These are phyloP conservation scores for Pipa parva DNA, from an alignment of 2,113 vertebrate species.

Conservation along the genomic window DNA sequence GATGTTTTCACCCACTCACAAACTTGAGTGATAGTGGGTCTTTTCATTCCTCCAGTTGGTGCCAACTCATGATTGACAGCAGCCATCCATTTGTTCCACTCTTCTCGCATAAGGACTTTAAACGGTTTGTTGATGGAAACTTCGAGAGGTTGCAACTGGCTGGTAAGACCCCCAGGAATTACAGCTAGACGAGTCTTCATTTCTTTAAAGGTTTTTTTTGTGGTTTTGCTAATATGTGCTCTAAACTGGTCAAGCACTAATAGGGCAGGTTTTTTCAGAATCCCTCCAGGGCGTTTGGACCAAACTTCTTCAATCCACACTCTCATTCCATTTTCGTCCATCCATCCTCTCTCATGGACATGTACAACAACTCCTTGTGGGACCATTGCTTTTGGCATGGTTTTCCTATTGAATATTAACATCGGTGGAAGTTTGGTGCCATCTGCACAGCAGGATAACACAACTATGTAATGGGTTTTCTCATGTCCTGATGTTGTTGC, in stretches of 20 bases:
- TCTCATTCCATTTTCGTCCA: conserved; percentile 3
- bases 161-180: not conserved
- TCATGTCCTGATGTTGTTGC: not conserved
- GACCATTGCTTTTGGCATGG: not conserved
- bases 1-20: too few species aligned
- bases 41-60: not conserved
- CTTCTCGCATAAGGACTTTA: too few species aligned
- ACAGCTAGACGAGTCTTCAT: too few species aligned
- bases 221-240: not conserved
- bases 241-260: too few species aligned
- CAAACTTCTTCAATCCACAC: conserved; percentile 4
- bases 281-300: conserved; percentile 4
- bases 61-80: not conserved
- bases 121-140: conserved; percentile 3
- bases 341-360: not conserved
- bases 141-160: too few species aligned
- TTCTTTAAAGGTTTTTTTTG: not conserved
- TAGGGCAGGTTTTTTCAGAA: too few species aligned
- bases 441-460: conserved; percentile 10
- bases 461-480: conserved; percentile 7
- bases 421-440: conserved; percentile 27
- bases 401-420: conserved; percentile 25
- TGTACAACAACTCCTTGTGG: not conserved
- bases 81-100: too few species aligned
- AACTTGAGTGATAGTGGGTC: too few species aligned